Conservation (phyloP, 2,797 vertebrate species). For the Uromys caudimaculatus region DNA sequence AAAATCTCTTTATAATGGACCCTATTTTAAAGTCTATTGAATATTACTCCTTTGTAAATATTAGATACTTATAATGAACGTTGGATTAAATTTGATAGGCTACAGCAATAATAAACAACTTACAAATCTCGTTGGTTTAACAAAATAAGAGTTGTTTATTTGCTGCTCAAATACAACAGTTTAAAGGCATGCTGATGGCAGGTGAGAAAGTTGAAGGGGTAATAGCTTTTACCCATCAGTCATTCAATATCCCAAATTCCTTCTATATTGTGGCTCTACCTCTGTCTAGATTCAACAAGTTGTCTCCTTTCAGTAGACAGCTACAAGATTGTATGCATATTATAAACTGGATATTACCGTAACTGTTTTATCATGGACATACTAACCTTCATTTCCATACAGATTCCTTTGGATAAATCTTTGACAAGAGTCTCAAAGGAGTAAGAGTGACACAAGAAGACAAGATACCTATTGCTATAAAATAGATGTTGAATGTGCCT, state of each 20-base stretch:
- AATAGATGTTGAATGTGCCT: background rate
- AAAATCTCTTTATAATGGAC: slow-evolving; percentile 70
- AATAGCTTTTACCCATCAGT: background rate
- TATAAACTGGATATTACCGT: background rate
- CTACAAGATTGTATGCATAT: background rate
- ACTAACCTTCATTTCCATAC: background rate
- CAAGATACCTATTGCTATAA: background rate
- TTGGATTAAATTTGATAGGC: slow-evolving; percentile 19
- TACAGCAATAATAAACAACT: slow-evolving; percentile 47
- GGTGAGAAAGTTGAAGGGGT: background rate
- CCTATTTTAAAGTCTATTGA: slow-evolving; percentile 71
- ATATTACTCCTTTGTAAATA: slow-evolving; percentile 73
- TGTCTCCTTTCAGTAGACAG: background rate
- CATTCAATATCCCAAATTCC: background rate
- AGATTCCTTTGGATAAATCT: background rate
- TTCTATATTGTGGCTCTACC: background rate
- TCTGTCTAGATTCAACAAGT: background rate
- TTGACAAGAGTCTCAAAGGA: background rate
- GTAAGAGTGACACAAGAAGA: background rate
- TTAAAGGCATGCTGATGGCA: background rate
- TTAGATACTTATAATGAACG: slow-evolving; percentile 70
- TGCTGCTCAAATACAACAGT: background rate
- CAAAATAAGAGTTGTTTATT: background rate
- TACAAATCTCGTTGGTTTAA: slow-evolving; percentile 34
- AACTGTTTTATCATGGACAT: background rate